Evolutionary conservation across 2,797 vertebrate genomes (phyloP), one percentile per base, ranked within the genome.

Genomic region (Macrochelys suwanniensis): DNA sequence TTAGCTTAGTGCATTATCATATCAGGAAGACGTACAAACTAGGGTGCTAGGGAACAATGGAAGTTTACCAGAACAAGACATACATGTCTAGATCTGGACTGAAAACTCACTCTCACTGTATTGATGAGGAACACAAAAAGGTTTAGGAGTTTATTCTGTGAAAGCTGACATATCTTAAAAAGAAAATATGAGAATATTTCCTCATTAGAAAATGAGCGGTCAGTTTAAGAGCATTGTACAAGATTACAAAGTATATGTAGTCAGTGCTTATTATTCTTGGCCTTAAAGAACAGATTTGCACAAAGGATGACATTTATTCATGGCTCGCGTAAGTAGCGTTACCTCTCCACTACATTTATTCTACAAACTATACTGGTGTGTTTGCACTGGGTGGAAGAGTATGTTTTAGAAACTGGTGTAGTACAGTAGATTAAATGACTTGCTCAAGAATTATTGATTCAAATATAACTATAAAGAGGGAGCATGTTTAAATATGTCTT

Each of bases 311-410:
- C 82, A 56, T 91, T 95, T 84, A 81, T 26, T 71, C 4, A 0
- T 4, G 53, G 59, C 76, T 95, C 5, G 2, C 56, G 47, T 53
- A 53, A 68, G 37, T 17, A 80, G 26, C 28, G 28, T 82, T 87
- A 76, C 81, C 3, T 0, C 50, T 37, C 56, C 68, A 37, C 0
- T 1, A 79, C 45, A 78, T 65, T 87, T 91, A 28, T 28, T 77
- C 74, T 16, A 47, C 74, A 77, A 71, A 28, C 25, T 47, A 45
- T 9, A 77, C 71, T 47, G 21, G 6, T 47, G 42, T 26, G 74
- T 77, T 87, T 49, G 21, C 82, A 89, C 92, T 80, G 90, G n/a
- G 80, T 82, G n/a, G 17, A 85, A 96, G 93, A 94, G 47, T 8
- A 11, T 23, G 11, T 51, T 51, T 21, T 82, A 88, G 82, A 92